Base-by-base conservation (phyloP, 2,888 invertebrate species). In the Scrobipalpa costella region DNA sequence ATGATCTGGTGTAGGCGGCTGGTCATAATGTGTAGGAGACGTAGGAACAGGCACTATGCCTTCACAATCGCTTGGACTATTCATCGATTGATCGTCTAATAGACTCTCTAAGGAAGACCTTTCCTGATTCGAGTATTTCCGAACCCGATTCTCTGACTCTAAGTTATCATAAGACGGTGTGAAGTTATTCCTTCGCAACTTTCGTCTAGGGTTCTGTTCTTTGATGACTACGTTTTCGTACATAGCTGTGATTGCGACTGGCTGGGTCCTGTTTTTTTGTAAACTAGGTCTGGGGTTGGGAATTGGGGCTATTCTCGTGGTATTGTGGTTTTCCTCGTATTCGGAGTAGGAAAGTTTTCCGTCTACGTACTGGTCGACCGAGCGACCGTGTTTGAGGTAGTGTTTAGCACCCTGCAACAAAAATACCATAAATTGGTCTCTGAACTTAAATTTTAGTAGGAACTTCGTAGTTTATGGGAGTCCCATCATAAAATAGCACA, bases 1-100 rank as follows among this genome's bases (percentile, higher is more conserved):
- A 88, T 98, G 98, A 73, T 98, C 98, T 0, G 98, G 98, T 11
- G 98, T 98, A 9, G 98, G 97, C 11, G 98, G 98, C 85, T 98
- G 98, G 62, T 94, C 94, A 77, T 98, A 98, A 80, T 97, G 96
- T 58, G 97, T 96, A 19, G 98, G 98, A 72, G 97, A 97, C 73
- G 96, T 90, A 0, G 98, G 98, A 27, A 87, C n/a, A n/a, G n/a
- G 92, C 52, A 85, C 86, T 13, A 86, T 86, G 68, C 88, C 80
- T 71, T 92, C 92, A 75, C 88, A 88, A 74, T 92, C 86, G 71
- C 88, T 85, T 33, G 90, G 92, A 70, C 88, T 92, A 64, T 92
- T 92, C 84, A 88, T 86, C 6, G 92, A 92, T 61, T 92, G 90
- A 59, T 93, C 93, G 70, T 94, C 94, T 38, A 94, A 81, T 50